Base-by-base conservation (phyloP, 2,113 vertebrate species). In the Columbina picui region DNA sequence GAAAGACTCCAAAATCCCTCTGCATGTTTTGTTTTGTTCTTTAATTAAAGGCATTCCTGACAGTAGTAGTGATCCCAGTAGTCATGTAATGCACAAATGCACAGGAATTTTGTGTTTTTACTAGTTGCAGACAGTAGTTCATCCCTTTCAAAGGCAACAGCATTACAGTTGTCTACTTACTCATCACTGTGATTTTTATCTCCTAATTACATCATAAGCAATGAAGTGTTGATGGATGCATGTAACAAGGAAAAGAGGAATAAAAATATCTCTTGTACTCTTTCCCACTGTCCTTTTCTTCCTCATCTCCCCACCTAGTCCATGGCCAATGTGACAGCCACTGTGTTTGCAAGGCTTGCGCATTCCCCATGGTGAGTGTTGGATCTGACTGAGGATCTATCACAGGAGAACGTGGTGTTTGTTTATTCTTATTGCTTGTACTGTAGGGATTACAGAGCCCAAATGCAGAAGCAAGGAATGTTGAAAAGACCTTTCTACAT, bases 61-160 rank as follows among this genome's bases (percentile, higher is more conserved):
- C 63, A 71, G 61, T 34, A 67, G 8, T 36, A 43, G 68, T 73
- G 36, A 39, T 23, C 57, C 36, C 20, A 38, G 27, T 76, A 65
- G 49, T 43, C 38, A 41, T 41, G 17, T 53, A 82, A 67, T 59
- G 55, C 49, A 70, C 64, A 77, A 89, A 81, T 55, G 27, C 30
- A 0, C 70, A 73, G 70, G 67, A 87, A 61, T 49, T 68, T 80
- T 0, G 2, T 94, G 71, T 88, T 94, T 88, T 93, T 57, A 77
- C 63, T 45, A 61, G 88, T 80, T 79, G 67, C 75, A 90, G 92
- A 83, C 75, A 77, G 82, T 65, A 88, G 67, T 26, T 96, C 53
- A 85, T 87, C 36, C 50, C 4, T 91, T 87, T 73, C 57, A 88
- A 91, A 94, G n/a, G 61, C 57, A 68, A 21, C 57, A 53, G 74